Evolutionary conservation across 1,140 invertebrate species (phyloP).

Genomic region (Aphis craccivora): DNA sequence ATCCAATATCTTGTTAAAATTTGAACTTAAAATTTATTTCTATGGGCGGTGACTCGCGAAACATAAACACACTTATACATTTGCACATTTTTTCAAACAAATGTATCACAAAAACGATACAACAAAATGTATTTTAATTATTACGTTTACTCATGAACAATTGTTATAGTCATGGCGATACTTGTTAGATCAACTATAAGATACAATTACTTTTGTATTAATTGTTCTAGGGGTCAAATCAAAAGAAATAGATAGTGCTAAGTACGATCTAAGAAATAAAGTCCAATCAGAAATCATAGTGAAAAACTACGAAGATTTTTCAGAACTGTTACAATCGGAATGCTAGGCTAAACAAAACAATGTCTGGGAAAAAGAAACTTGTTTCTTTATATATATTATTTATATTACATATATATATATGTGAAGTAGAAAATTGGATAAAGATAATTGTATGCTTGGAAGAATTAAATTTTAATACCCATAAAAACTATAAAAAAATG

Average conservation of each 20-base stretch:
- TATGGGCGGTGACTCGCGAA: too few species aligned
- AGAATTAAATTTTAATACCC: neutral
- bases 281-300: too few species aligned
- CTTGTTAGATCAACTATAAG: neutral
- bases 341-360: neutral
- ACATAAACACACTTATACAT: neutral
- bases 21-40: neutral
- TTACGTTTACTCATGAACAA: neutral
- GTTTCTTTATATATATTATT: neutral
- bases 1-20: neutral
- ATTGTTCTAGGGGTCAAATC: neutral
- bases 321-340: neutral
- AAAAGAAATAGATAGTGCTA: neutral
- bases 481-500: neutral
- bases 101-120: too few species aligned
- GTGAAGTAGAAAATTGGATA: neutral
- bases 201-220: neutral
- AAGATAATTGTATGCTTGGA: neutral
- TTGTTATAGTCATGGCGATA: neutral
- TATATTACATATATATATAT: too few species aligned
- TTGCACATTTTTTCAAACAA: too few species aligned
- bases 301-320: neutral
- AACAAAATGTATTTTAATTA: neutral
- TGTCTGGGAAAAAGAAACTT: neutral
- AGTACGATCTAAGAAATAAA: too few species aligned